phyloP scores from a whole-genome alignment of 2,113 vertebrate genomes.

The Chlorodrepanis virens region DNA sequence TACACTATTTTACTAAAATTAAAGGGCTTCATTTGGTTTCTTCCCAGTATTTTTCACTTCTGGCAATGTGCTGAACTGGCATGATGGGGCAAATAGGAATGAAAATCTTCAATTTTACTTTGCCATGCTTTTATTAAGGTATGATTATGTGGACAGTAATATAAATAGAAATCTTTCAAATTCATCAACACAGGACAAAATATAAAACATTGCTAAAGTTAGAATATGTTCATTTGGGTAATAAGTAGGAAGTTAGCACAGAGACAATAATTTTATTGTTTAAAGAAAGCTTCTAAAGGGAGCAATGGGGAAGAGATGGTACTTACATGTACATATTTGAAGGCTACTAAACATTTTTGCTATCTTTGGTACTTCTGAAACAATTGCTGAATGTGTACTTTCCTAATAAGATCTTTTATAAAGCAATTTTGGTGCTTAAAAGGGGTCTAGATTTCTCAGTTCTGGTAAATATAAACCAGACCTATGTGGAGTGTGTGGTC shows the following conservation, averaged over 20 bases:
- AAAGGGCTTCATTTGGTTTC: background rate
- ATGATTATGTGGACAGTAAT: background rate
- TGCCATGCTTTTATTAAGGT: rapidly evolving
- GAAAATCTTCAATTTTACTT: background rate
- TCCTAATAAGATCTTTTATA: background rate
- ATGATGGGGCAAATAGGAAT: background rate
- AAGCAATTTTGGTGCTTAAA: background rate
- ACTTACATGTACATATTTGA: background rate
- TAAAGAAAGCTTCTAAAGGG: background rate
- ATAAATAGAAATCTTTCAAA: background rate
- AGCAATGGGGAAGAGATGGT: background rate
- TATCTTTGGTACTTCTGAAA: background rate
- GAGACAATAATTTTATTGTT: background rate
- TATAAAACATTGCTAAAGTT: background rate
- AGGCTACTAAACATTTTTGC: background rate
- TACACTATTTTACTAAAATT: background rate
- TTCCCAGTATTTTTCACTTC: background rate
- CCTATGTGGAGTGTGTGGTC: background rate
- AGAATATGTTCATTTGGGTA: background rate
- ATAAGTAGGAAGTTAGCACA: background rate
- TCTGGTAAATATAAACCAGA: background rate
- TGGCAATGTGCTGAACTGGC: background rate
- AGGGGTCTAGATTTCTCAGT: background rate
- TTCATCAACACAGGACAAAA: background rate
- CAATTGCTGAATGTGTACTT: background rate